These are phyloP conservation scores for Chitala chitala DNA, from an alignment of 2,113 vertebrate species.

Conservation along the genomic window DNA sequence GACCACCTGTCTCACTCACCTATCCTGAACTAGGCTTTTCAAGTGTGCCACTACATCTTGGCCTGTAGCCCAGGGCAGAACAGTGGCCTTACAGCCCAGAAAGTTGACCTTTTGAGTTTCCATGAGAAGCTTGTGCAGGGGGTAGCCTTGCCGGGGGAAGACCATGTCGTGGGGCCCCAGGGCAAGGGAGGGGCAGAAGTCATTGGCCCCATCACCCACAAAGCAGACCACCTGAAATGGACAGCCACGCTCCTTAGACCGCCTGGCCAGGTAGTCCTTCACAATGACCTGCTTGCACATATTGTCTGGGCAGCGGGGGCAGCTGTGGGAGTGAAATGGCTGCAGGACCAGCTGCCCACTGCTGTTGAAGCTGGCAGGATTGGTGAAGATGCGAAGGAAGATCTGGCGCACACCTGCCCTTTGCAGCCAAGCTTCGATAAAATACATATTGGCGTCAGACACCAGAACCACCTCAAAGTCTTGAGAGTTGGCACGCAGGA, in stretches of 20 bases:
- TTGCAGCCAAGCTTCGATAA: slow-evolving; percentile 74
- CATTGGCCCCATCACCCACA: slow-evolving; percentile 86
- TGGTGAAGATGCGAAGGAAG: slow-evolving; percentile 82
- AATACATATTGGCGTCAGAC: slow-evolving; percentile 86
- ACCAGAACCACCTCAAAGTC: slow-evolving; percentile 80
- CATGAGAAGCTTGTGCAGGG: slow-evolving; percentile 76
- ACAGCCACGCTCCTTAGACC: slow-evolving; percentile 62
- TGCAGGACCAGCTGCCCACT: slow-evolving; percentile 66
- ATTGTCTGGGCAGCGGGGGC: slow-evolving; percentile 78
- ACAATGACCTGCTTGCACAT: slow-evolving; percentile 91
- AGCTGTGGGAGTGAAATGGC: slow-evolving; percentile 82
- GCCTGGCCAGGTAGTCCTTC: slow-evolving; percentile 65
- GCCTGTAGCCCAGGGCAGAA: slow-evolving; percentile 77
- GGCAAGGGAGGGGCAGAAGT: slow-evolving; percentile 74
- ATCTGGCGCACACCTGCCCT: slow-evolving; percentile 58
- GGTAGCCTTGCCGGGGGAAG: slow-evolving; percentile 79
- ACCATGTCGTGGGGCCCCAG: slow-evolving; percentile 71
- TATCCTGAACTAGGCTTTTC: slow-evolving; percentile 66
- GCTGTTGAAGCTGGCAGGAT: slow-evolving; percentile 69
- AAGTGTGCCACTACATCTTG: slow-evolving; percentile 69
- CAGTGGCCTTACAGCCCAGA: slow-evolving; percentile 56
- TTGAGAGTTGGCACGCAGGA: slow-evolving; percentile 64
- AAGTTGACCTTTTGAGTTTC: slow-evolving; percentile 62
- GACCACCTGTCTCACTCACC: slow-evolving; percentile 36
- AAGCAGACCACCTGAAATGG: slow-evolving; percentile 81